Evolutionary conservation across 2,113 vertebrate species (phyloP).

Genomic region (Mustela lutreola): DNA sequence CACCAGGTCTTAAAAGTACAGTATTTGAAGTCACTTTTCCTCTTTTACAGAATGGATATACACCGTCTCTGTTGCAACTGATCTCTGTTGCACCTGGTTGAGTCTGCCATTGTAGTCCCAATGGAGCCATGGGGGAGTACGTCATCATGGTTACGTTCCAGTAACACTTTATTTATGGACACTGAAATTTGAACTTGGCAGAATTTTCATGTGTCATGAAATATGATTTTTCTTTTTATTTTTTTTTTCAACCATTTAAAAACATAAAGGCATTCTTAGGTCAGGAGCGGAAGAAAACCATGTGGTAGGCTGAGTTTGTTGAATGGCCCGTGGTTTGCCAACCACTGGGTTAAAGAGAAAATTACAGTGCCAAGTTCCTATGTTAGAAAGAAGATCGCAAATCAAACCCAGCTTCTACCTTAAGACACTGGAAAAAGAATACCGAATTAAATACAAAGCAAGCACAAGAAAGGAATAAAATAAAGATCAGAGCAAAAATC

Average conservation of each 20-base stretch:
- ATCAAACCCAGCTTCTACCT: not conserved
- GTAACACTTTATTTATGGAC: not conserved
- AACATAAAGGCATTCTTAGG: not conserved
- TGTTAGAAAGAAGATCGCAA: not conserved
- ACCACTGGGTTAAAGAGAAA: not conserved
- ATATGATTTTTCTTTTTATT: not conserved
- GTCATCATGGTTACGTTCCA: not conserved
- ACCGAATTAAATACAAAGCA: not conserved
- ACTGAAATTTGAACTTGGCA: not conserved
- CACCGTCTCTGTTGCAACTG: not conserved
- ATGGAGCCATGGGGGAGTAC: not conserved
- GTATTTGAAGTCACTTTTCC: not conserved
- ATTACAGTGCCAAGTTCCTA: not conserved
- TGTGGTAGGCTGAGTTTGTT: not conserved
- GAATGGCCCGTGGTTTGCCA: not conserved
- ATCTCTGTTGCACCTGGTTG: not conserved
- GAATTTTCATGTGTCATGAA: not conserved
- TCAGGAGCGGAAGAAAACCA: not conserved
- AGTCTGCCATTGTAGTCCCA: not conserved
- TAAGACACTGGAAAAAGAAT: not conserved
- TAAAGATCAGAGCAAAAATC: not conserved
- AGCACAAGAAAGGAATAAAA: not conserved
- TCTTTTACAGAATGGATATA: not conserved
- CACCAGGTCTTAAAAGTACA: not conserved
- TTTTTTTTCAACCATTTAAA: not conserved